Evolutionary conservation across 2,797 vertebrate species (phyloP), one percentile per base, ranked within the genome.

Genomic region (Muscicapa striata): DNA sequence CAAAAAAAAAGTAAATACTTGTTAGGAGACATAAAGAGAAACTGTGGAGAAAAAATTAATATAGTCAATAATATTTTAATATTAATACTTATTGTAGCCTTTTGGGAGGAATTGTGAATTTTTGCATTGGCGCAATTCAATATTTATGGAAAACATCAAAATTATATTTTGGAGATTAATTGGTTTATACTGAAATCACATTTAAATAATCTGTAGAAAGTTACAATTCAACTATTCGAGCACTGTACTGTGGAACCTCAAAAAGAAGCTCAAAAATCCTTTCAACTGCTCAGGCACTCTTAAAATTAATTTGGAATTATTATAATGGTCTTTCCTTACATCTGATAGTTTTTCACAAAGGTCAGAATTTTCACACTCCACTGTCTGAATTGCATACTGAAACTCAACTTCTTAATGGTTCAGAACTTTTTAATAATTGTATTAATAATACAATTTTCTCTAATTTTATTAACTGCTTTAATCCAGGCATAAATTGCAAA

Each of bases 31-130:
- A 8, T 36, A 62, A 67, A 27, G 1, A 34, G 8, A 64, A 54
- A 12, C 23, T 34, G 6, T 52, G 11, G 3, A n/a, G 21, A 21
- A 30, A 26, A 68, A 72, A 36, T 7, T 29, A 30, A 52, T 30
- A 30, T 30, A 52, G 17, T 12, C 30, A 30, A 30, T 30, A 52
- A 30, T 30, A 30, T 30, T 52, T 52, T 52, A 18, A 2, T 30
- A 14, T 48, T 84, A 40, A n/a, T 55, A 36, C 1, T 27, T 7
- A 21, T 52, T 18, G 12, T 26, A 69, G 8, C 0, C 10, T 52
- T 55, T 68, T 51, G 2, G 7, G 63, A 52, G 9, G n/a, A 62
- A 43, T 38, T 40, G 2, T 0, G 0, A 51, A 32, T 52, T 54
- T 91, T 69, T 68, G 4, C 32, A 26, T 34, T 41, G 5, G 1